Evolutionary conservation across 2,888 invertebrate genomes (phyloP).

Genomic region (Pegoplata infirma): DNA sequence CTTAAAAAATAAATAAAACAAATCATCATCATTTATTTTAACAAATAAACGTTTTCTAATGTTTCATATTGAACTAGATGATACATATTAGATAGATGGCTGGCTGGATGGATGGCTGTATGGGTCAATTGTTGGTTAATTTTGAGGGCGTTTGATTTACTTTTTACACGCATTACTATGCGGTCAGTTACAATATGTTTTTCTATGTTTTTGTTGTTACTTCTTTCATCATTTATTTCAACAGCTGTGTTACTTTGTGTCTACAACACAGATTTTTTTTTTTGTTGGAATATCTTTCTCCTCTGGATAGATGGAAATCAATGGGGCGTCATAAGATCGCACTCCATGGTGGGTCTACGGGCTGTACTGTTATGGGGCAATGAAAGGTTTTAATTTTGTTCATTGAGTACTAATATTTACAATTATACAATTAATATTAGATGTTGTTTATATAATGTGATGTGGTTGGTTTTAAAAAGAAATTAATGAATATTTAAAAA

Average conservation of each 20-base stretch:
- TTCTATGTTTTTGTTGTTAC: neutral
- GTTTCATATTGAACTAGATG: neutral
- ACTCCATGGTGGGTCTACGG: constrained; percentile 20
- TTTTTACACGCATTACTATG: constrained; percentile 8
- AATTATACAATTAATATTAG: constrained; percentile 23
- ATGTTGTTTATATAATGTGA: neutral
- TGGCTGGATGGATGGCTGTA: neutral
- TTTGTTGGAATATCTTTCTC: no score
- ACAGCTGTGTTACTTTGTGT: neutral
- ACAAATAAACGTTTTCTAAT: neutral
- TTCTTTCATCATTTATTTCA: no score
- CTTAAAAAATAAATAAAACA: no score
- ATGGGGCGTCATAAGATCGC: constrained; percentile 35
- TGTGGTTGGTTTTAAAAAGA: constrained; percentile 7
- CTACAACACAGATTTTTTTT: neutral
- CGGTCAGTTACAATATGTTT: no score
- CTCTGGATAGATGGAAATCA: neutral
- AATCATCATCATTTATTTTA: no score
- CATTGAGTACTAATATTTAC: constrained; percentile 46
- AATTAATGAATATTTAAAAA: constrained; percentile 16
- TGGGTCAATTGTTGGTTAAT: neutral
- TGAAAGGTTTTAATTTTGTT: constrained; percentile 44
- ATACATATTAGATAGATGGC: no score
- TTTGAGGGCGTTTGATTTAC: constrained; percentile 38
- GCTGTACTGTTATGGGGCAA: neutral